phyloP scores from a whole-genome alignment of 2,797 vertebrate genomes.

The Bryconaethiops microstoma region DNA sequence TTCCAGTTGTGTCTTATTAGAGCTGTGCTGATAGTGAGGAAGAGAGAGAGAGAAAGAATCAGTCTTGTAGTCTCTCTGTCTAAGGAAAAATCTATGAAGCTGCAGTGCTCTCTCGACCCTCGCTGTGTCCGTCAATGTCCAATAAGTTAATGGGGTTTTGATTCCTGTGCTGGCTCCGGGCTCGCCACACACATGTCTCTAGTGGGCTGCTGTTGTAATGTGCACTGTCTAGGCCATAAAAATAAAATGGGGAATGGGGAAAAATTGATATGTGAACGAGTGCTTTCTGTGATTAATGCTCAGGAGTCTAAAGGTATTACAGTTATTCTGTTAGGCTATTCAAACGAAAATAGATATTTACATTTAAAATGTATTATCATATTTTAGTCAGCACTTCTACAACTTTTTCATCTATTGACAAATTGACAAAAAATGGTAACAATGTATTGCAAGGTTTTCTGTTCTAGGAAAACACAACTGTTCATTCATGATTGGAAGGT shows the following conservation, averaged over 20 bases:
- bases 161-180: constrained; percentile 13
- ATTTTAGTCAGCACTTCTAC: no score
- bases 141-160: constrained; percentile 48
- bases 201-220: not conserved
- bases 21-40: not conserved
- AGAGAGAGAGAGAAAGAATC: constrained; percentile 5
- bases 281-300: not conserved
- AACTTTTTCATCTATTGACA: no score
- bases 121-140: constrained; percentile 29
- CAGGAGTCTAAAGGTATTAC: no score
- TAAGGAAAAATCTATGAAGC: constrained; percentile 38
- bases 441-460: no score
- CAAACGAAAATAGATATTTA: no score
- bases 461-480: no score
- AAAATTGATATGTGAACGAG: not conserved
- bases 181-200: not conserved
- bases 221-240: not conserved
- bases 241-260: not conserved
- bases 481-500: no score
- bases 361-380: no score
- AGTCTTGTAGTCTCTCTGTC: constrained; percentile 36
- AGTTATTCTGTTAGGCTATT: no score
- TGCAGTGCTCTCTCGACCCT: constrained; percentile 1
- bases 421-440: no score
- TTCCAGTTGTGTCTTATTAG: constrained; percentile 13